Conservation (phyloP, 2,797 vertebrate genomes). For the Channallabes apus region DNA sequence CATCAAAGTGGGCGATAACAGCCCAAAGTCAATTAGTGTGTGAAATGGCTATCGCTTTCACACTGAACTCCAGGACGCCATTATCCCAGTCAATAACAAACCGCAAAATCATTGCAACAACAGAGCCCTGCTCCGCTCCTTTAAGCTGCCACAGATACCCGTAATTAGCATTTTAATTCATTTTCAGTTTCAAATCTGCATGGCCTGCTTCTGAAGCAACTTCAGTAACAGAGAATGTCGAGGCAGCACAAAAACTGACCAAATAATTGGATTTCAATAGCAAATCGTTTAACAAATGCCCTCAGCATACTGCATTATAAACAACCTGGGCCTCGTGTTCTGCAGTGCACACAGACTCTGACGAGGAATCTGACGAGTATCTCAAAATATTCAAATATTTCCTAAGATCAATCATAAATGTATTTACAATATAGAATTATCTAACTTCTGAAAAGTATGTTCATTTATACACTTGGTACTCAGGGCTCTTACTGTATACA, state of each 20-base stretch:
- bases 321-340: background rate
- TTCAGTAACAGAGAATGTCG: slow-evolving; percentile 35
- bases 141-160: slow-evolving; percentile 31
- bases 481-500: no score
- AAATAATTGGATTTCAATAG: slow-evolving; percentile 41
- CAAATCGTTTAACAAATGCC: slow-evolving; percentile 16
- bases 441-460: no score
- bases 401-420: no score
- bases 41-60: slow-evolving; percentile 72
- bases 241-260: slow-evolving; percentile 38
- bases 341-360: background rate
- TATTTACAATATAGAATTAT: no score
- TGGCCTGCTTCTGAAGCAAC: slow-evolving; percentile 29
- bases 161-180: slow-evolving; percentile 56
- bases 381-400: no score
- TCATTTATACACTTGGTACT: no score
- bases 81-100: slow-evolving; percentile 77
- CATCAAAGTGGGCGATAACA: slow-evolving; percentile 68
- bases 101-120: slow-evolving; percentile 74
- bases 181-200: slow-evolving; percentile 31
- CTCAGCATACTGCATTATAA: slow-evolving; percentile 23
- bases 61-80: slow-evolving; percentile 68
- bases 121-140: slow-evolving; percentile 50
- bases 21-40: slow-evolving; percentile 77
- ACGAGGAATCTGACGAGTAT: background rate